A percentile compares a stretch with the other conserved stretches of the same genome.
Conservation (phyloP, 1,140 invertebrate species). For the Drosophila santomea region DNA sequence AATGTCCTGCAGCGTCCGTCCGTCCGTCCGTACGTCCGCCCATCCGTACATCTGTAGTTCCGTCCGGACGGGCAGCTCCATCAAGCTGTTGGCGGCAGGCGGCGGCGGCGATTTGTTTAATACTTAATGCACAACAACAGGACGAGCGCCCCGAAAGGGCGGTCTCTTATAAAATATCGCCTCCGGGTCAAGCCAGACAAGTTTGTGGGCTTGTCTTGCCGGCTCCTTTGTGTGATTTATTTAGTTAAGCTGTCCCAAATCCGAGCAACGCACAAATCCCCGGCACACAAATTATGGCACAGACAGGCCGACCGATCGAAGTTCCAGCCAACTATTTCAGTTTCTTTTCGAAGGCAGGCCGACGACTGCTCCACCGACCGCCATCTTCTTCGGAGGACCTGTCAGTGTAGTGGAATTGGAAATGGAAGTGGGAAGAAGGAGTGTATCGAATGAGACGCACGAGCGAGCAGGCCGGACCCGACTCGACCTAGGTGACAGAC, state of each 20-base stretch:
- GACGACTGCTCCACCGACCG: neutral
- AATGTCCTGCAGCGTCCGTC: slow-evolving; percentile 47
- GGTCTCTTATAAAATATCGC: slow-evolving; percentile 51
- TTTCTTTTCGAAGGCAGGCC: slow-evolving; percentile 44
- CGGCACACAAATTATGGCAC: slow-evolving; percentile 71
- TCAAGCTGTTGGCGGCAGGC: slow-evolving; percentile 58
- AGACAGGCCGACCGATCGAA: slow-evolving; percentile 5
- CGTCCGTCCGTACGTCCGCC: neutral
- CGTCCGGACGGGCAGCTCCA: slow-evolving; percentile 39
- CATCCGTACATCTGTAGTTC: neutral
- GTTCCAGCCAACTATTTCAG: slow-evolving; percentile 41
- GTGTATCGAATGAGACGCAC: slow-evolving; percentile 70
- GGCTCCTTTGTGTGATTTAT: slow-evolving; percentile 73
- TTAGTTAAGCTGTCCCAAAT: slow-evolving; percentile 74
- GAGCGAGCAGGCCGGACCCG: slow-evolving; percentile 54
- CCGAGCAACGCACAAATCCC: slow-evolving; percentile 67
- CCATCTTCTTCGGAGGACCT: slow-evolving; percentile 5
- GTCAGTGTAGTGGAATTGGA: neutral
- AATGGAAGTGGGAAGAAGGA: neutral
- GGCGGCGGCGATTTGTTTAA: slow-evolving; percentile 65
- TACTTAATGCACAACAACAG: slow-evolving; percentile 46
- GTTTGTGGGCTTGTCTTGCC: slow-evolving; percentile 44
- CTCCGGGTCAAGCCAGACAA: slow-evolving; percentile 37
- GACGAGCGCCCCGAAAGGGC: neutral
- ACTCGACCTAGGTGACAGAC: slow-evolving; percentile 58